Base-by-base conservation (phyloP, 23 tunicate genomes). In the Oikopleura vanhoeffeni region DNA sequence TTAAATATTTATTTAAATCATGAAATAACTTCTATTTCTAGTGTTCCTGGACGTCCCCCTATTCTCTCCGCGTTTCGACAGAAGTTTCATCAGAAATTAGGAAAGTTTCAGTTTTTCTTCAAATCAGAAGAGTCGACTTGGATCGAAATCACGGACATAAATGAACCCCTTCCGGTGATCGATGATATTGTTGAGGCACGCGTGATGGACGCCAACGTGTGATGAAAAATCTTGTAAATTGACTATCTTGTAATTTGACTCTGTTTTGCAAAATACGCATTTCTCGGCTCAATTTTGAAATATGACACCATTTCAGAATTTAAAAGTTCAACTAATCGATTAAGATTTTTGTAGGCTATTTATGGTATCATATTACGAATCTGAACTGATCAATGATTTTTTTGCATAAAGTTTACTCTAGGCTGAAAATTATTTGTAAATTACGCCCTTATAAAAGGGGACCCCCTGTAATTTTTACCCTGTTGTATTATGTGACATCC, bases 31-130 rank as follows among this genome's bases (percentile, higher is more conserved):
- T 49, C 18, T 49, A 18, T 8, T 49, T 71, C 32, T 30, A 71
- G 79, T 2, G 79, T 71, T 28, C 79, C 79, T 30, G 79, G 79
- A 71, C 79, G 79, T 18, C 79, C 79, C 27, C 79, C 79, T 33
- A 71, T 30, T 71, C 35, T 71, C 32, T 18, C 27, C 38, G 79
- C 79, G 34, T 71, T 71, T 30, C 79, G 79, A 28, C 27, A 71
- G 79, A 71, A 71, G 79, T 71, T 13, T 38, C 79, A 71, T 30
- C 3, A 24, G 27, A 2, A 33, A 32, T 24, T 38, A 4, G 35
- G 79, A 33, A 2, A 33, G 34, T 18, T 24, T 3, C 79, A 38
- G 27, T 71, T 71, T 38, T 71, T 71, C 79, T 71, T 71, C 79
- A 71, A 71, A 38, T 24, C 4, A 2, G 79, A 28, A 4, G 38